Base-by-base conservation (phyloP, 30 jellyfish, hydroid and myxozoan genomes). In the Rhopilema esculentum region DNA sequence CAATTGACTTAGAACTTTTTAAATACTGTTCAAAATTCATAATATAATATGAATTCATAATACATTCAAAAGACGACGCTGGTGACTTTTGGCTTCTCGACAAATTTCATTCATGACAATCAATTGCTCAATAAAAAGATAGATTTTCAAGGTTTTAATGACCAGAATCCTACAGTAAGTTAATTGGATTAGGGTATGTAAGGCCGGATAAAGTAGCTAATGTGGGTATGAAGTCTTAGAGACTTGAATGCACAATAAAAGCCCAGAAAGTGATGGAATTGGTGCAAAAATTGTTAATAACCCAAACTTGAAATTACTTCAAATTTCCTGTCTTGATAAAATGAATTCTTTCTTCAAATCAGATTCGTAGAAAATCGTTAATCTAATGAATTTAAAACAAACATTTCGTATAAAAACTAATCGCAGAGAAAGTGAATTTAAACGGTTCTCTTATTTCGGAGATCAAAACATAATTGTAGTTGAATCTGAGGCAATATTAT, bases 231-330 rank as follows among this genome's bases (percentile, higher is more conserved):
- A 71, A 71, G 82, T 12, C 57, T 19, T 71, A 52, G 16, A 15
- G n/a, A n/a, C 78, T 67, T 67, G 78, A 67, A 67, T 67, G 33
- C 49, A 67, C 78, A 67, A 67, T 67, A 67, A 67, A 67, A 28
- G 78, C 78, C 78, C 49, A 67, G 78, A 67, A 67, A 67, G 28
- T 32, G 78, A 40, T 40, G 57, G 57, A 40, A 40, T 40, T 40
- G 57, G 57, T 40, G 57, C 57, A 40, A 40, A 40, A 40, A 40
- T 12, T 40, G 57, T 40, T 40, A 40, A 40, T 40, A 40, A 40
- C 57, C 57, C 57, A 40, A 40, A 40, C 57, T 40, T 40, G 57
- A 40, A 40, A 40, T 40, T 40, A 40, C 57, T 40, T 40, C 57
- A 40, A 12, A 40, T 40, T 40, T 40, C 57, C 57, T 40, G 57